Percentiles rank a stretch among this genome's conserved stretches.
These are phyloP conservation scores for Heliconius melpomene DNA, from an alignment of 1,140 invertebrate genomes.

Conservation along the genomic window DNA sequence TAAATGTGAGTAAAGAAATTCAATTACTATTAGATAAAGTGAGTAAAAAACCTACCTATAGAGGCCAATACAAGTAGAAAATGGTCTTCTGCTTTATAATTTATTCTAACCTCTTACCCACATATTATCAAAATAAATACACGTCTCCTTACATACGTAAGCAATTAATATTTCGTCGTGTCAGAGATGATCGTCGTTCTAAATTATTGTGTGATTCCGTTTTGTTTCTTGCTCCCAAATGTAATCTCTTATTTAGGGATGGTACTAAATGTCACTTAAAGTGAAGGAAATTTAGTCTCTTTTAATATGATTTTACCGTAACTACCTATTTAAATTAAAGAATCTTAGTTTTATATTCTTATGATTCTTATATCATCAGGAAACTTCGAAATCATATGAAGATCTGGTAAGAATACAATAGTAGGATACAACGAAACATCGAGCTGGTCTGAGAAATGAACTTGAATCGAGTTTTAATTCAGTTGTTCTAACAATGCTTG, in stretches of 20 bases:
- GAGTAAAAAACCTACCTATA: not conserved
- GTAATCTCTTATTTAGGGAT: not conserved
- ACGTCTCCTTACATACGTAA: conserved; percentile 16
- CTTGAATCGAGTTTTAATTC: no score
- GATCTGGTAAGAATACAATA: no score
- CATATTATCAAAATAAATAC: not conserved
- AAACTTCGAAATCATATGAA: no score
- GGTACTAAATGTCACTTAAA: not conserved
- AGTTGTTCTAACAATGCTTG: no score
- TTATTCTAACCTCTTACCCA: not conserved
- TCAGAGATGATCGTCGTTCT: conserved; percentile 13
- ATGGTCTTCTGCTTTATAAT: not conserved
- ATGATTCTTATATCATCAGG: no score
- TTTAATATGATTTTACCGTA: not conserved
- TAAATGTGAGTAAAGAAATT: not conserved
- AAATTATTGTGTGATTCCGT: conserved; percentile 28
- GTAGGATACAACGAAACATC: no score
- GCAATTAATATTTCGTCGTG: conserved; percentile 32
- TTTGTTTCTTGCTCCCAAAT: conserved; percentile 1
- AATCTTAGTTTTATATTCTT: no score
- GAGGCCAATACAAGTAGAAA: not conserved
- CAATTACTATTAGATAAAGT: not conserved
- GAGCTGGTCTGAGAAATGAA: no score
- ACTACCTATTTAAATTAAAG: not conserved
- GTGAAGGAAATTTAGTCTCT: not conserved